Evolutionary conservation across 2,888 invertebrate species (phyloP).

Genomic region (Ormyrus pomaceus): DNA sequence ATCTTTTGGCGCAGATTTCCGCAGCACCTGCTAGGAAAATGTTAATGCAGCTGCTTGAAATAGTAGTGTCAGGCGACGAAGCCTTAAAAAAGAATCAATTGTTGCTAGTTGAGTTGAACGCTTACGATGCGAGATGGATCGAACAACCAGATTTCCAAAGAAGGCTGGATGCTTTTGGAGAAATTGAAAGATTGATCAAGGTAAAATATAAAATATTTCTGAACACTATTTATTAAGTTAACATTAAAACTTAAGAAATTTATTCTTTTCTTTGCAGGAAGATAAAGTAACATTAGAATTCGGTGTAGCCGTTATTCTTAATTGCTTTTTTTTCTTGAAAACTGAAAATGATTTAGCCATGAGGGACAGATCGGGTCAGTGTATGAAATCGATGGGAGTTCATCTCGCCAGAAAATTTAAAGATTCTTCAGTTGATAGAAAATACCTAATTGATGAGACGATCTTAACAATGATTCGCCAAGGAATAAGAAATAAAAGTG

Average conservation of each 20-base stretch:
- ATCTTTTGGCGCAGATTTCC: slow-evolving; percentile 83
- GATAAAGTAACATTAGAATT: slow-evolving; percentile 77
- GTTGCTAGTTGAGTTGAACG: slow-evolving; percentile 85
- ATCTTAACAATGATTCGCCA: slow-evolving; percentile 84
- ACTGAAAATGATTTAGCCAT: slow-evolving; percentile 90
- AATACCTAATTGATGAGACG: slow-evolving; percentile 84
- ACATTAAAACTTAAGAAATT: not conserved
- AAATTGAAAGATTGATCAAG: slow-evolving; percentile 79
- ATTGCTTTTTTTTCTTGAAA: slow-evolving; percentile 87
- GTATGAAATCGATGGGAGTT: slow-evolving; percentile 83
- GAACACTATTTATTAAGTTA: not conserved
- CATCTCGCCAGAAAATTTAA: slow-evolving; percentile 79
- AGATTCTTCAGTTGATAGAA: slow-evolving; percentile 78
- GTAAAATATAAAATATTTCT: slow-evolving; percentile 66
- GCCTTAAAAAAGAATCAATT: slow-evolving; percentile 77
- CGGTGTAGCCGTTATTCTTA: slow-evolving; percentile 86
- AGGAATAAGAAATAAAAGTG: slow-evolving; percentile 84
- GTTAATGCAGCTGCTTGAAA: slow-evolving; percentile 80
- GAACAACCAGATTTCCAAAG: slow-evolving; percentile 95
- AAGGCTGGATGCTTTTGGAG: slow-evolving; percentile 86
- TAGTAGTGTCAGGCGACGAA: slow-evolving; percentile 77
- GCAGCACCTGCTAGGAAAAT: slow-evolving; percentile 83
- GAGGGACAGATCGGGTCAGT: slow-evolving; percentile 86
- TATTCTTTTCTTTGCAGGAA: slow-evolving; percentile 56
- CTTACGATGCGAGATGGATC: slow-evolving; percentile 91